Evolutionary conservation across 2,888 invertebrate species (phyloP).

Genomic region (Ypsolopha sequella): DNA sequence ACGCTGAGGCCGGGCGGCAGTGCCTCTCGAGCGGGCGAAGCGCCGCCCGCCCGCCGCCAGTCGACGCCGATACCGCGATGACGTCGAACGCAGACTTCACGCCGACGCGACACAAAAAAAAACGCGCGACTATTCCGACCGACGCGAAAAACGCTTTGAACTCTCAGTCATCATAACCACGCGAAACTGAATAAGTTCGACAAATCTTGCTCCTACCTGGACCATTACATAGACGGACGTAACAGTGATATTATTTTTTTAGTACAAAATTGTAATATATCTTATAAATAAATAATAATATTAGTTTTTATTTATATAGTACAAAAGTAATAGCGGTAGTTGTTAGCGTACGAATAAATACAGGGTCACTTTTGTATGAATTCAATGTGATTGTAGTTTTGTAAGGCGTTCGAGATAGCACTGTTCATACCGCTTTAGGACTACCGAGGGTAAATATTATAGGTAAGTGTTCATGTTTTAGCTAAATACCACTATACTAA

Average conservation of each 20-base stretch:
- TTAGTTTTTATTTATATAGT: conserved; percentile 60
- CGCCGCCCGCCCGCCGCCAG: conserved; percentile 57
- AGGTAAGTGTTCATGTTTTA: conserved; percentile 35
- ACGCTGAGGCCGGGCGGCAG: conserved; percentile 49
- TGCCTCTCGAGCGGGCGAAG: conserved; percentile 71
- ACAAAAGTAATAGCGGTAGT: conserved; percentile 47
- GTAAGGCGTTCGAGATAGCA: conserved; percentile 57
- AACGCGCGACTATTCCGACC: conserved; percentile 22
- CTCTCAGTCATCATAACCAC: conserved; percentile 29
- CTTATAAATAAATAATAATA: conserved; percentile 38
- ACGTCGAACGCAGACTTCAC: conserved; percentile 16
- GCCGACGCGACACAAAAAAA: conserved; percentile 19
- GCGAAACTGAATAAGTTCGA: conserved; percentile 71
- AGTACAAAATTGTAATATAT: conserved; percentile 65
- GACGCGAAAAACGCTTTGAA: conserved; percentile 34
- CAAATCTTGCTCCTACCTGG: conserved; percentile 68
- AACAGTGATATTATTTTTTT: conserved; percentile 15
- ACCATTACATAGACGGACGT: conserved; percentile 64
- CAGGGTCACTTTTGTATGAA: conserved; percentile 71
- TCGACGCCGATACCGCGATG: conserved; percentile 22
- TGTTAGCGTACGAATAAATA: conserved; percentile 53
- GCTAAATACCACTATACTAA: too few relatives aligned
- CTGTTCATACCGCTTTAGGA: conserved; percentile 58
- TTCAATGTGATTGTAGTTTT: conserved; percentile 70
- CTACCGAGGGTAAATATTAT: conserved; percentile 25